Base-by-base conservation (phyloP, 30 jellyfish, hydroid and myxozoan genomes). In the Rhopilema esculentum region DNA sequence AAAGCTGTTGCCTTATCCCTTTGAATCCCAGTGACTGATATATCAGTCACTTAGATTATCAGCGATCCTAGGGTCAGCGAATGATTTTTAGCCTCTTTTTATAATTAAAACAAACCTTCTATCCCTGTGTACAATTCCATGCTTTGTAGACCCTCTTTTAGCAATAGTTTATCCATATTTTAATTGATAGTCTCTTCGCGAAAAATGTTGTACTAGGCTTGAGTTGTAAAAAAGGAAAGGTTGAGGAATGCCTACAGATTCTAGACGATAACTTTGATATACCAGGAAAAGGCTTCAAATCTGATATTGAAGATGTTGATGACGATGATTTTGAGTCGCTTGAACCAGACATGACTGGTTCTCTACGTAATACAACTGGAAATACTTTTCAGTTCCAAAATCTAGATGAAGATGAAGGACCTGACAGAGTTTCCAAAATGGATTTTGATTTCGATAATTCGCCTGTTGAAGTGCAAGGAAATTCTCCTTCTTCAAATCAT, bases 1-100 rank as follows among this genome's bases (percentile, higher is more conserved):
- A 81, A 81, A 63, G 85, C 82, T 0, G 40, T 81, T 24, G 85
- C 91, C 67, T 29, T 81, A n/a, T 80, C n/a, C n/a, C n/a, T n/a
- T n/a, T n/a, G n/a, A n/a, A n/a, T n/a, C n/a, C n/a, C 57, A 40
- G 57, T 40, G 57, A 40, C 57, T 40, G 57, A 40, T 40, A 40
- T 40, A 40, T 40, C 57, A 40, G 57, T 40, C 57, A 40, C 57
- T 40, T 40, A 40, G 57, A 40, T 40, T 40, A 40, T 40, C 57
- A 40, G 57, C 57, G 57, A 40, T 40, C 57, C 57, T 12, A 40
- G 57, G 57, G 57, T 40, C 57, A 40, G 57, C 57, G 57, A 12
- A 40, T 40, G 57, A 40, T 40, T 40, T 40, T 40, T 40, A 40
- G 57, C 57, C 57, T 40, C 57, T 40, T 12, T 40, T 40, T 40